Evolutionary conservation across 2,888 invertebrate species (phyloP), one percentile per base, ranked within the genome.

Genomic region (Ashinkailepas kermadecensis): DNA sequence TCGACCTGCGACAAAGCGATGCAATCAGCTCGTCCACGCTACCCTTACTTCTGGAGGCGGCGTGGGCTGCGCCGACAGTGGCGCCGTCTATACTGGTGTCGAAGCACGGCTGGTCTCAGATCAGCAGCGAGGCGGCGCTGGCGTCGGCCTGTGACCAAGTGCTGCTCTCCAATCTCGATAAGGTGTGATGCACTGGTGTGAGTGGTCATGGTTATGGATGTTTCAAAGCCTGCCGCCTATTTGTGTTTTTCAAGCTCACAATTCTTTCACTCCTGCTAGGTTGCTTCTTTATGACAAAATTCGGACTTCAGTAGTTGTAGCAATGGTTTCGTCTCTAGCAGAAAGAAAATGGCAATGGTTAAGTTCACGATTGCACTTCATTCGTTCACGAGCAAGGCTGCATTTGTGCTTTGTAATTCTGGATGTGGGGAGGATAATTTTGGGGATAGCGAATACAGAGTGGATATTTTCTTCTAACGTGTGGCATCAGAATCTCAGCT

Each of bases 31-130:
- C 74, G 74, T 54, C 74, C 0, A 18, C 18, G 74, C 74, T 74
- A 56, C 56, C 56, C 23, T 56, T 56, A 21, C 74, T 74, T 54
- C 74, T 74, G 74, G 74, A 74, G 74, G 74, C 74, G 21, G 56
- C 74, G 9, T 56, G 12, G 15, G 74, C 54, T 13, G 56, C 54
- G 54, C 74, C 74, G 56, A 21, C 9, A 21, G 74, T 74, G 74
- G 54, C 74, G 74, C 74, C 74, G 21, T 54, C 74, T 54, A 18
- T 56, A 18, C 74, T 74, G 74, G 74, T 74, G 74, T 18, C 54
- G 23, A 56, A 54, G 56, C 74, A 56, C 56, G 74, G 74, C 56
- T 74, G 74, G 74, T 56, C 21, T 9, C 18, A 21, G 74, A 56
- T 74, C 10, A 11, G 74, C 56, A 56, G 56, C 74, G 21, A 56